phyloP scores from a whole-genome alignment of 2,113 vertebrate genomes.

The Cettia cetti region DNA sequence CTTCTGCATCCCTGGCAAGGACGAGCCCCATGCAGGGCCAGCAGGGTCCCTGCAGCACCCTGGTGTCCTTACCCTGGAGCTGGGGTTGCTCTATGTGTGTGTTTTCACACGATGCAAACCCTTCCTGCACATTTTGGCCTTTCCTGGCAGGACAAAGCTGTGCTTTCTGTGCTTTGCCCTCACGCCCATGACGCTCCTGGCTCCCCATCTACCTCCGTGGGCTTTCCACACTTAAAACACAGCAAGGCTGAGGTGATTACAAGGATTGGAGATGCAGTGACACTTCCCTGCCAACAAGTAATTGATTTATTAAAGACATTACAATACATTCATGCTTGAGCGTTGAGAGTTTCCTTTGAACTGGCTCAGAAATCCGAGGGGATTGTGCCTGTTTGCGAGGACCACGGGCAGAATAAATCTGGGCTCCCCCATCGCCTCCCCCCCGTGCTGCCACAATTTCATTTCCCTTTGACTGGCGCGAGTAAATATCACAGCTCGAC shows the following conservation, averaged over 20 bases:
- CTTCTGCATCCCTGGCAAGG: neutral
- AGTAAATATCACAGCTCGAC: constrained; percentile 74
- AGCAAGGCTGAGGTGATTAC: constrained; percentile 71
- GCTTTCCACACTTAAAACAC: constrained; percentile 56
- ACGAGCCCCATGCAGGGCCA: fast-evolving
- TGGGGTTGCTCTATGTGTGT: fast-evolving
- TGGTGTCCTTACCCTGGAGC: neutral
- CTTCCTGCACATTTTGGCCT: neutral
- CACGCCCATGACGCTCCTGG: neutral
- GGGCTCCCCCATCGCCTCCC: neutral
- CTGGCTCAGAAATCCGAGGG: constrained; percentile 61
- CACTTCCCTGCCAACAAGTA: constrained; percentile 78
- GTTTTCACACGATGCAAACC: neutral
- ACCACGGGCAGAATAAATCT: constrained; percentile 50
- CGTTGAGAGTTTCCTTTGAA: constrained; percentile 72
- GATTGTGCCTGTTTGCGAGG: constrained; percentile 65
- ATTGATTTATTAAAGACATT: constrained; percentile 82
- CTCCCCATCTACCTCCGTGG: neutral
- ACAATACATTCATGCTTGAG: constrained; percentile 70
- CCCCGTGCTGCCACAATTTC: constrained; percentile 16
- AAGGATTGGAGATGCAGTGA: constrained; percentile 71
- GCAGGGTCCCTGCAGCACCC: fast-evolving
- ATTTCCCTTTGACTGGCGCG: constrained; percentile 63
- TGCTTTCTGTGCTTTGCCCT: neutral
- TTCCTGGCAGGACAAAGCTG: neutral